These are phyloP conservation scores for Drosophila obscura DNA, from an alignment of 1,140 invertebrate species.

Conservation along the genomic window DNA sequence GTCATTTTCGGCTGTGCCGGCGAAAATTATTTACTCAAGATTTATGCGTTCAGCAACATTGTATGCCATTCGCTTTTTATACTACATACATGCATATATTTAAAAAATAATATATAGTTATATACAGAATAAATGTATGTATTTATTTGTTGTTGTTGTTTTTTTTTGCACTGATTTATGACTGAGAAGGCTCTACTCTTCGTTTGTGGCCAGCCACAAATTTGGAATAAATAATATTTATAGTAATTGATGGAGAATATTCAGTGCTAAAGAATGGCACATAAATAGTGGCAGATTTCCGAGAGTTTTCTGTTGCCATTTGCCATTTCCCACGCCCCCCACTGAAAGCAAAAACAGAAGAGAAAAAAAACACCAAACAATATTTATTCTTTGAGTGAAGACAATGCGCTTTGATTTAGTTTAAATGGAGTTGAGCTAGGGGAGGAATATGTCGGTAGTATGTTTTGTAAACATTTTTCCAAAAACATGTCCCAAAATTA, in stretches of 20 bases:
- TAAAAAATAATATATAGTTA: constrained; percentile 4
- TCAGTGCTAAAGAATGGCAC: neutral
- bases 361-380: too few species aligned
- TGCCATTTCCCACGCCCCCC: too few species aligned
- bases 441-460: constrained; percentile 38
- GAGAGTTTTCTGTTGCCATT: too few species aligned
- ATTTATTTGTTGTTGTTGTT: neutral
- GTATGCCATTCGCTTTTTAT: constrained; percentile 12
- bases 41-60: constrained; percentile 44
- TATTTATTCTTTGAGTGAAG: too few species aligned
- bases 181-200: constrained; percentile 29
- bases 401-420: constrained; percentile 43
- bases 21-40: constrained; percentile 57
- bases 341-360: too few species aligned
- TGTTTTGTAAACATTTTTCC: constrained; percentile 80
- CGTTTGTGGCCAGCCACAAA: constrained; percentile 62
- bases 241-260: constrained; percentile 6
- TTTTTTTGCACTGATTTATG: constrained; percentile 57
- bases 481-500: constrained; percentile 58
- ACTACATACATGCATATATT: neutral
- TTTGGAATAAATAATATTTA: constrained; percentile 40
- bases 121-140: constrained; percentile 22
- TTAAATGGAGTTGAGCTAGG: constrained; percentile 53
- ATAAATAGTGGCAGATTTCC: too few species aligned
- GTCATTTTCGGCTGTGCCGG: constrained; percentile 47